These are phyloP conservation scores for Miniopterus natalensis DNA, from an alignment of 2,113 vertebrate genomes.

Conservation along the genomic window DNA sequence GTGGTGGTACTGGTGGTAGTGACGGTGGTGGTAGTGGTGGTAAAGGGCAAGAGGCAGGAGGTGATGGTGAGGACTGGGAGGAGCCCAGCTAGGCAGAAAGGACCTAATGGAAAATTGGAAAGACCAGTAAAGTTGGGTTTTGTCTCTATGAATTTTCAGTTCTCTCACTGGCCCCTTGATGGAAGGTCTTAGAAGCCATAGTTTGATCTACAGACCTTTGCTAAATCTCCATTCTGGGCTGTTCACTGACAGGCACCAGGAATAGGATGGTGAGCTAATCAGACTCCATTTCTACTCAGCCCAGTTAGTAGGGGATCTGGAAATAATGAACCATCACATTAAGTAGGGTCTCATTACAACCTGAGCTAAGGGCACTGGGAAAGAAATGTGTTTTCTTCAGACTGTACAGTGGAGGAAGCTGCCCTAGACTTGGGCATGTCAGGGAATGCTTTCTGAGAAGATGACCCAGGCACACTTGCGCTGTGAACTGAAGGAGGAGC, in stretches of 20 bases:
- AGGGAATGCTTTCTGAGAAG: not conserved
- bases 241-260: fast-evolving
- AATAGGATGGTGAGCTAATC: not conserved
- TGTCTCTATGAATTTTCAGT: not conserved
- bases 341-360: not conserved
- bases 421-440: not conserved
- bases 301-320: not conserved
- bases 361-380: not conserved
- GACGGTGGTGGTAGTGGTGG: no score
- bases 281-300: fast-evolving
- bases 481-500: not conserved
- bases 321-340: not conserved
- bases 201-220: not conserved
- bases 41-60: not conserved
- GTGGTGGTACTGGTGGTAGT: no score
- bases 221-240: not conserved
- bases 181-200: not conserved
- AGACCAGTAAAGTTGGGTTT: not conserved
- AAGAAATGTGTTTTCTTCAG: not conserved
- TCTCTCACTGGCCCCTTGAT: not conserved
- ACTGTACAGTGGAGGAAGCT: not conserved
- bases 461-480: not conserved
- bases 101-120: not conserved
- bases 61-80: no score
- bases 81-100: no score